These are phyloP conservation scores for Microplitis manilae DNA, from an alignment of 2,888 invertebrate species.

Conservation along the genomic window DNA sequence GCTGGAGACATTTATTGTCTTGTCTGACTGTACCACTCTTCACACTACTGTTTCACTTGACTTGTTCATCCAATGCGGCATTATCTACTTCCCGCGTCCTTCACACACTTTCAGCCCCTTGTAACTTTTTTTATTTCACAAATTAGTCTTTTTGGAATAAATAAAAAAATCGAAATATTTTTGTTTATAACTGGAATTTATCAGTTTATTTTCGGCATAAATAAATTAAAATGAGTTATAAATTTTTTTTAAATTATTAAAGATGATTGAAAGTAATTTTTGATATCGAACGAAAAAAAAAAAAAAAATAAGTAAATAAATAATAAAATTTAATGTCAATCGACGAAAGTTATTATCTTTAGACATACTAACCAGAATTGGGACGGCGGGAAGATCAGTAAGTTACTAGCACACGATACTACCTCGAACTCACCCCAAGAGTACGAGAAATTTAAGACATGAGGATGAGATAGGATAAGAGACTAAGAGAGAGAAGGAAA, in stretches of 20 bases:
- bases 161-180: not conserved
- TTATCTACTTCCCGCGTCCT: conserved; percentile 53
- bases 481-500: conserved; percentile 14
- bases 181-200: no score
- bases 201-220: no score
- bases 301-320: no score
- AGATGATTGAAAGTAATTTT: no score
- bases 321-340: not conserved
- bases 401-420: conserved; percentile 69
- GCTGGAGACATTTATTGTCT: conserved; percentile 35
- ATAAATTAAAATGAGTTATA: no score
- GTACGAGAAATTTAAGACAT: conserved; percentile 33
- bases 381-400: conserved; percentile 65
- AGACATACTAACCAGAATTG: conserved; percentile 64
- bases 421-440: conserved; percentile 51
- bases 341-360: not conserved
- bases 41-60: conserved; percentile 53
- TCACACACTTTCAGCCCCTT: conserved; percentile 31
- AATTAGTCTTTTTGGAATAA: not conserved
- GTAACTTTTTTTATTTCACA: not conserved
- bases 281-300: no score
- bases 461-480: conserved; percentile 20
- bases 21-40: conserved; percentile 50
- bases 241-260: no score
- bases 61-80: conserved; percentile 62